A percentile compares a stretch with the other conserved stretches of the same genome.
These are phyloP conservation scores for Atlantisia rogersi DNA, from an alignment of 2,113 vertebrate species.

Conservation along the genomic window DNA sequence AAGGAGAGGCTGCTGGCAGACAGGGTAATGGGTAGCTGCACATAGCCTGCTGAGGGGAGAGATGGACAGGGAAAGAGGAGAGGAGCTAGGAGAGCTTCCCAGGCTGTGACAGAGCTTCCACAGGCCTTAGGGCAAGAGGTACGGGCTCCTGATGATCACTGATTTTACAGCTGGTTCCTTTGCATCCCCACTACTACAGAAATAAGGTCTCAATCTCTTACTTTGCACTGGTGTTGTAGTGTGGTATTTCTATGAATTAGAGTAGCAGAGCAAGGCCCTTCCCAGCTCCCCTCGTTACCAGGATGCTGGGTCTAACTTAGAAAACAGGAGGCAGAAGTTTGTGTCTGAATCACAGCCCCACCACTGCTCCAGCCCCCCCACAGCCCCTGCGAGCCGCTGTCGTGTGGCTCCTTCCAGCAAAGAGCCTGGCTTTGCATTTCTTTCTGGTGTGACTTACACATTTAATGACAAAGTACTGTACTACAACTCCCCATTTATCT, in stretches of 20 bases:
- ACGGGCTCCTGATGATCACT: not conserved
- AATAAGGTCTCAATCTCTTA: not conserved
- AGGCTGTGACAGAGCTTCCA: not conserved
- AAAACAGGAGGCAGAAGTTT: not conserved
- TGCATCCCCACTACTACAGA: not conserved
- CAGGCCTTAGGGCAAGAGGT: not conserved
- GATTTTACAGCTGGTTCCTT: not conserved
- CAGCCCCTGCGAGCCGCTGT: not conserved
- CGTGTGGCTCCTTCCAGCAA: not conserved
- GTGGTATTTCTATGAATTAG: rapidly evolving
- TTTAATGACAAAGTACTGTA: not conserved
- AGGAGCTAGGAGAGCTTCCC: not conserved
- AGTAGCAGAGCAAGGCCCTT: not conserved
- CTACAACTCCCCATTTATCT: constrained; percentile 5
- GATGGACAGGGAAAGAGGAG: not conserved
- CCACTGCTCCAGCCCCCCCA: not conserved
- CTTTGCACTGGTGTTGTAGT: not conserved
- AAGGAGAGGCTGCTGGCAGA: not conserved
- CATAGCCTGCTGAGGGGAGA: not conserved
- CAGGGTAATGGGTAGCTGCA: not conserved
- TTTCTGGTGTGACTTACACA: not conserved
- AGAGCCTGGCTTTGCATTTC: not conserved
- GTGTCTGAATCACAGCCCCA: rapidly evolving
- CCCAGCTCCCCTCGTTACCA: rapidly evolving
- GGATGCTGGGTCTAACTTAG: not conserved